Base-by-base conservation (phyloP, 2,113 vertebrate genomes). In the Nothocercus nigrocapillus region DNA sequence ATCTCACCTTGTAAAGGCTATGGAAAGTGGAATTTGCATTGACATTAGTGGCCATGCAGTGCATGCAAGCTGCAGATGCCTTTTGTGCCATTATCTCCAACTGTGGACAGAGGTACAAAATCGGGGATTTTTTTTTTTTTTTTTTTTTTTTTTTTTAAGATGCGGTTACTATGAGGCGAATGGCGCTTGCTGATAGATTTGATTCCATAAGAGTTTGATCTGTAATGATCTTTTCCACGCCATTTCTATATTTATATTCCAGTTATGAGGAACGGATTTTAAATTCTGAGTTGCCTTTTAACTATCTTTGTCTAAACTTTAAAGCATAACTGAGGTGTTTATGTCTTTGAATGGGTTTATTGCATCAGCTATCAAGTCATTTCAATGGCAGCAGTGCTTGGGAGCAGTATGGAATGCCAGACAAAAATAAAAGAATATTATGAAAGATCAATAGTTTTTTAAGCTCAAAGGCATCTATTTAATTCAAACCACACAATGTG, bases 391-490 rank as follows among this genome's bases (percentile, higher is more conserved):
- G 20, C 13, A 82, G 49, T 67, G 53, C 67, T 91, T 79, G 66
- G 51, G 82, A 94, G 36, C 19, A 9, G 30, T 51, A 36, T 79
- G n/a, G 78, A 95, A 59, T 85, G 93, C 54, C 83, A 93, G 88
- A 70, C 93, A 91, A 94, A 88, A 96, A 42, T 54, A 97, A 95
- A 84, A 75, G 76, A 74, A 67, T 82, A 56, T 89, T 97, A 91
- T 70, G 61, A 90, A 93, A 93, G 70, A 67, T 85, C 70, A 74
- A 3, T 87, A 59, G 44, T 27, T 69, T 89, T 97, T 96, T 94
- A 94, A 95, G 78, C 94, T 97, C 94, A 97, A 97, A 96, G 96
- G 40, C 85, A 95, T 97, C 93, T 85, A 63, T 97, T 97, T 97
- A 96, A 97, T 97, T 97, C 89, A 97, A 97, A 95, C 88, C 90